These are phyloP conservation scores for Rana temporaria DNA, from an alignment of 2,113 vertebrate species.

Conservation along the genomic window DNA sequence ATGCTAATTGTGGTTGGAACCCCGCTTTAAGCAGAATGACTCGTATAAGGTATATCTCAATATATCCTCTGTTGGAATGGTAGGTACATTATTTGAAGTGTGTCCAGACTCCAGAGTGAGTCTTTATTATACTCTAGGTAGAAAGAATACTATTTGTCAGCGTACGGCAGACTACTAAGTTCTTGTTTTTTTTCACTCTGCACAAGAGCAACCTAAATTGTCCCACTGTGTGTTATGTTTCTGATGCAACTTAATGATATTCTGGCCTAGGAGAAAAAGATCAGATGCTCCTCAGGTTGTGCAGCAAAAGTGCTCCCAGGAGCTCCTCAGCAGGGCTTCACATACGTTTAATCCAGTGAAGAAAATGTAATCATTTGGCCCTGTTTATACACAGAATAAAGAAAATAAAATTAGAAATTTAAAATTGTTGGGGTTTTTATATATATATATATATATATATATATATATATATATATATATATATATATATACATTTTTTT, in stretches of 20 bases:
- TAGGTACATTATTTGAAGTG: not conserved
- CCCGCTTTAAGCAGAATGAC: too few species aligned
- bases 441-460: constrained; percentile 6
- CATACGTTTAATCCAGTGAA: constrained; percentile 68
- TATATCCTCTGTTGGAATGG: too few species aligned
- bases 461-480: not conserved
- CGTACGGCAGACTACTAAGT: not conserved
- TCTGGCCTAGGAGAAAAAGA: constrained; percentile 68
- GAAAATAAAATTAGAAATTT: not conserved
- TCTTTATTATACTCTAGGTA: not conserved
- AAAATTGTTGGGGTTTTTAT: not conserved
- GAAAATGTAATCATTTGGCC: constrained; percentile 70
- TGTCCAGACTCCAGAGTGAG: not conserved
- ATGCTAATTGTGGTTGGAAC: too few species aligned
- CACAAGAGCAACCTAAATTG: constrained; percentile 58
- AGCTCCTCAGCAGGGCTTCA: constrained; percentile 68
- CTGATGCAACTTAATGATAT: constrained; percentile 69
- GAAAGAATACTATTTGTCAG: not conserved
- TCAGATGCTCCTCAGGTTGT: constrained; percentile 70
- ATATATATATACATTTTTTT: not conserved
- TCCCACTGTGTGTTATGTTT: constrained; percentile 62
- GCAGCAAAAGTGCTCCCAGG: constrained; percentile 67
- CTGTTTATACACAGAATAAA: constrained; percentile 65
- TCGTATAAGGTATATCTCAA: too few species aligned
- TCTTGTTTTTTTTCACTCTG: constrained; percentile 16